Base-by-base conservation (phyloP, 2,888 invertebrate species). In the Acronicta alni region DNA sequence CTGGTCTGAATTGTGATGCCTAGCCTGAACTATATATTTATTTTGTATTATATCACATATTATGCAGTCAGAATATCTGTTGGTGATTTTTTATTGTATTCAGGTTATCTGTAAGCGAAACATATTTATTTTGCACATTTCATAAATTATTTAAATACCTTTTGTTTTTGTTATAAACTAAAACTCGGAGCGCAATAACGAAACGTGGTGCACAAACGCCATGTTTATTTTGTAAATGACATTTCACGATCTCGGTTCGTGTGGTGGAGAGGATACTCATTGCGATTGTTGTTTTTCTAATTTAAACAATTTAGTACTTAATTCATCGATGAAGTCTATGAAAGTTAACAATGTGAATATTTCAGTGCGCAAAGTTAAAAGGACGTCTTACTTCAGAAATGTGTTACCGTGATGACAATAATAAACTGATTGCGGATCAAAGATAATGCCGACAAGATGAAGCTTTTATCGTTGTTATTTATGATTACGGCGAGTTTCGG, bases 381-480 rank as follows among this genome's bases (percentile, higher is more conserved):
- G 63, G 61, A 72, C 53, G 56, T 54, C 17, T 62, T 60, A 30
- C 39, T 57, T 46, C 37, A 59, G 44, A 59, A 67, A 62, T 68
- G 65, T 62, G 66, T 39, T 60, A 23, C 59, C 70, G 44, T 72
- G 66, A 75, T 74, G 56, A 57, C 59, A 53, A 58, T 73, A 60
- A 30, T 7, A 57, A 39, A 61, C 46, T 66, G 53, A 69, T 57
- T 69, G 53, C 55, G 68, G 81, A 83, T 85, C 77, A 81, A 87
- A 89, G 83, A 87, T 80, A 85, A 88, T 84, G 86, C 85, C 79
- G 84, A 88, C 86, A 92, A 87, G 80, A 93, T 93, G 93, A 92
- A 88, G 88, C 65, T 86, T 81, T 82, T 89, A 87, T 85, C 87
- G 74, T 78, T 90, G 75, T 80, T 91, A 78, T 83, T 92, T 82